A percentile compares a stretch with the other conserved stretches of the same genome.
phyloP scores from a whole-genome alignment of 2,888 invertebrate genomes.

The Drosophila sordidapex region DNA sequence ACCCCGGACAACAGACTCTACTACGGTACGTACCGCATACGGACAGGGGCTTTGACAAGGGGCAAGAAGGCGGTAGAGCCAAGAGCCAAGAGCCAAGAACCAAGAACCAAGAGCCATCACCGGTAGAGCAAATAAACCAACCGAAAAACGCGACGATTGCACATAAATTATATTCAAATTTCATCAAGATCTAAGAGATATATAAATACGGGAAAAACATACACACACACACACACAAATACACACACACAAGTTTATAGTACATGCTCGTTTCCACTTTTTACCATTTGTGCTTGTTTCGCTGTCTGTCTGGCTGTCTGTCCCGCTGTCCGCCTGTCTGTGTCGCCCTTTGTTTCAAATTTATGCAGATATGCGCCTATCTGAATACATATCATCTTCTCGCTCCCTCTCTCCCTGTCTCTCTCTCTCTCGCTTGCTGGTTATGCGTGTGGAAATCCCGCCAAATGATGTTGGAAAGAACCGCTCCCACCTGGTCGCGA shows the following conservation, averaged over 20 bases:
- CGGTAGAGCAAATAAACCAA: conserved; percentile 67
- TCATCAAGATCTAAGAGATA: conserved; percentile 79
- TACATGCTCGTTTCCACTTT: conserved; percentile 57
- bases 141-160: conserved; percentile 79
- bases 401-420: not conserved
- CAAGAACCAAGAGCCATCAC: not conserved
- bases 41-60: conserved; percentile 8
- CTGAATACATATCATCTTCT: conserved; percentile 34
- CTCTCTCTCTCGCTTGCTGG: conserved; percentile 3
- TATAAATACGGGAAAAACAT: conserved; percentile 70
- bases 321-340: conserved; percentile 13
- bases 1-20: not conserved
- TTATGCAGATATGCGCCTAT: conserved; percentile 69
- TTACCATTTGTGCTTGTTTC: conserved; percentile 47
- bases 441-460: conserved; percentile 42
- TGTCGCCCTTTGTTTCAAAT: conserved; percentile 55
- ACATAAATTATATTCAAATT: conserved; percentile 83
- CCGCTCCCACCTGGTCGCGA: conserved; percentile 38
- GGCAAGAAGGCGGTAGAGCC: conserved; percentile 10
- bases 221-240: conserved; percentile 41
- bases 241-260: conserved; percentile 45
- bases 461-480: conserved; percentile 29
- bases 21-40: conserved; percentile 2
- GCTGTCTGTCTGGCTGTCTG: conserved; percentile 10
- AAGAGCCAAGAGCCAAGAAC: not conserved